Evolutionary conservation across 2,888 invertebrate genomes (phyloP).

Genomic region (Dione vanillae): DNA sequence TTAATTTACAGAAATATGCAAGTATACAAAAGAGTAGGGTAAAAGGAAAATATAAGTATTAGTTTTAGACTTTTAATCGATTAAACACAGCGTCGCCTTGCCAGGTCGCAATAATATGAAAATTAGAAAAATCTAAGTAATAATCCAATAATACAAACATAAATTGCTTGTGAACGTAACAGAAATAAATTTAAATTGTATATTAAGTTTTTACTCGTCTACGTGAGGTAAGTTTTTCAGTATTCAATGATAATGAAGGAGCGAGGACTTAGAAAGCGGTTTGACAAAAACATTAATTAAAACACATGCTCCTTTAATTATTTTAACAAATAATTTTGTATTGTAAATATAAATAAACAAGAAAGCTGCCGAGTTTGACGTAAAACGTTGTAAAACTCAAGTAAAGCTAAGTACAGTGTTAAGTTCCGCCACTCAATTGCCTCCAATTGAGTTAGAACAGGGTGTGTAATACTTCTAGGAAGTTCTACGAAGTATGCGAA

Average conservation of each 20-base stretch:
- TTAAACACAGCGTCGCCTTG: too few relatives aligned
- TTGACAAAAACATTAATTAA: not conserved
- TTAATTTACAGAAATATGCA: too few relatives aligned
- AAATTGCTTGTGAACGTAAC: not conserved
- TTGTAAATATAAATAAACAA: not conserved
- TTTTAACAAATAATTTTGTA: too few relatives aligned
- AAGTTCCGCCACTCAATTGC: too few relatives aligned
- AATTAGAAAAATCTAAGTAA: not conserved
- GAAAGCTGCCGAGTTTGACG: not conserved
- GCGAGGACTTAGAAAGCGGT: not conserved
- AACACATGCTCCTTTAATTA: not conserved
- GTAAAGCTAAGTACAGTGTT: too few relatives aligned
- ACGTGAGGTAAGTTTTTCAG: not conserved
- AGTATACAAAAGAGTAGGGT: too few relatives aligned
- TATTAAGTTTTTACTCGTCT: constrained; percentile 2
- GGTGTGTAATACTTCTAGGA: too few relatives aligned
- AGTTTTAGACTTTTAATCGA: too few relatives aligned
- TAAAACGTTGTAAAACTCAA: not conserved
- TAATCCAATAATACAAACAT: not conserved
- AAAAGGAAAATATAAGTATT: too few relatives aligned
- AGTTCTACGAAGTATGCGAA: too few relatives aligned
- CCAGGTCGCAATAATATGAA: too few relatives aligned
- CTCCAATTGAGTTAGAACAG: too few relatives aligned
- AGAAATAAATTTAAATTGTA: not conserved
- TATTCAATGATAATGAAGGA: not conserved